These are phyloP conservation scores for Chaetodon auriga DNA, from an alignment of 2,113 vertebrate genomes.

Conservation along the genomic window DNA sequence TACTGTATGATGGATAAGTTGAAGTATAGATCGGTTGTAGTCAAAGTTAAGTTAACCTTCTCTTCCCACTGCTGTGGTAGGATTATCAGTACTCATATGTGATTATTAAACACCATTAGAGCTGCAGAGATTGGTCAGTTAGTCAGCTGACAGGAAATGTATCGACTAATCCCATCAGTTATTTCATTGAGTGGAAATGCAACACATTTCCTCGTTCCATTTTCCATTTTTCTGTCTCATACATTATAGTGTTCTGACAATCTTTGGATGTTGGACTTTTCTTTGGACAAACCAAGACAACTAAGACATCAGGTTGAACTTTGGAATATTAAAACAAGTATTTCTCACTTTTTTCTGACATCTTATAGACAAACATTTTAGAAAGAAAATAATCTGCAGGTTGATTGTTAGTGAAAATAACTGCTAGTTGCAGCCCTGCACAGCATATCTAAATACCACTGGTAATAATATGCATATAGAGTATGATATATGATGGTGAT, in stretches of 20 bases:
- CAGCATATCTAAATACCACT: background rate
- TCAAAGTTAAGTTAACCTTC: background rate
- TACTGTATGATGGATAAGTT: background rate
- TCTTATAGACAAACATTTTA: background rate
- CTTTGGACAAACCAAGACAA: background rate
- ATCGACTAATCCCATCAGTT: no score
- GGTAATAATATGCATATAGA: background rate
- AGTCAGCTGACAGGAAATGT: background rate
- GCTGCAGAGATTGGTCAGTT: background rate
- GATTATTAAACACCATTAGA: no score
- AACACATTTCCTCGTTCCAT: background rate
- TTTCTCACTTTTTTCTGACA: background rate
- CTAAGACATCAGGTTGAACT: background rate
- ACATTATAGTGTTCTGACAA: background rate
- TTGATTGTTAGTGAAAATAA: background rate
- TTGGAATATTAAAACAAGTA: background rate
- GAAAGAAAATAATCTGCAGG: background rate
- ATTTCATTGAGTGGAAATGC: background rate
- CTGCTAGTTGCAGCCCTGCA: background rate
- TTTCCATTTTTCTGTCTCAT: background rate
- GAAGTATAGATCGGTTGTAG: background rate
- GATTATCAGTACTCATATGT: no score
- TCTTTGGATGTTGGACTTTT: background rate
- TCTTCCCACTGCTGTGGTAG: background rate
- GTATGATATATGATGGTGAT: background rate